phyloP scores from a whole-genome alignment of 2,113 vertebrate species.

The Origma solitaria region DNA sequence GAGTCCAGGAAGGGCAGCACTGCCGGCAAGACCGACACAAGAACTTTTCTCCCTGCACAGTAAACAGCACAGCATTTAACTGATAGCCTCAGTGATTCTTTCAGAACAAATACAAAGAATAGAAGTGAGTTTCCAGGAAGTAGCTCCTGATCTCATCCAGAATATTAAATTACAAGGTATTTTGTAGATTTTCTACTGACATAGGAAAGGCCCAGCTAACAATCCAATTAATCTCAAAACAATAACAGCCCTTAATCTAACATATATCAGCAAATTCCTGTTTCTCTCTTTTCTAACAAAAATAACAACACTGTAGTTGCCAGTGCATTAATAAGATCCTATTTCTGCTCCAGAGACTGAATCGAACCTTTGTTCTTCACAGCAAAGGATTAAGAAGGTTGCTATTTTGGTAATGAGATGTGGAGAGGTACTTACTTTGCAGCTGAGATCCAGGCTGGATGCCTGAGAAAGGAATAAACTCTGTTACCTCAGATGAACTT shows the following conservation, averaged over 20 bases:
- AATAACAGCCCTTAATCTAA: constrained; percentile 72
- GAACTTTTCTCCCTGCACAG: neutral
- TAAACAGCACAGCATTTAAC: neutral
- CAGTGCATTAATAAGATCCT: constrained; percentile 76
- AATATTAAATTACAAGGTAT: constrained; percentile 32
- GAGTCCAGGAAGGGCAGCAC: neutral
- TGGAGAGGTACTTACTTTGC: constrained; percentile 67
- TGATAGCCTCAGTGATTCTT: neutral
- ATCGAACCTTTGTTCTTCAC: constrained; percentile 71
- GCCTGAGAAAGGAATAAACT: constrained; percentile 42
- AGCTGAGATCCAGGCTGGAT: constrained; percentile 63
- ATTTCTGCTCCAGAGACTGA: constrained; percentile 70
- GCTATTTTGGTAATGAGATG: constrained; percentile 72
- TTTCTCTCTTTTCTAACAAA: constrained; percentile 76
- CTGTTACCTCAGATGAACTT: constrained; percentile 71
- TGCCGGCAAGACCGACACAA: neutral
- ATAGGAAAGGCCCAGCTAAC: constrained; percentile 44
- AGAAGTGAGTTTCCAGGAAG: neutral
- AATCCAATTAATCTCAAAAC: constrained; percentile 68
- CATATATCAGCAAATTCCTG: constrained; percentile 76
- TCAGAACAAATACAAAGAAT: neutral
- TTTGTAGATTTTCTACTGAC: constrained; percentile 9
- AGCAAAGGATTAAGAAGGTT: constrained; percentile 70
- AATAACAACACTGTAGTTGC: constrained; percentile 74
- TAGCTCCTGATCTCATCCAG: neutral